A percentile compares a stretch with the other conserved stretches of the same genome.
Conservation (phyloP, 1,140 invertebrate species). For the Manduca sexta region DNA sequence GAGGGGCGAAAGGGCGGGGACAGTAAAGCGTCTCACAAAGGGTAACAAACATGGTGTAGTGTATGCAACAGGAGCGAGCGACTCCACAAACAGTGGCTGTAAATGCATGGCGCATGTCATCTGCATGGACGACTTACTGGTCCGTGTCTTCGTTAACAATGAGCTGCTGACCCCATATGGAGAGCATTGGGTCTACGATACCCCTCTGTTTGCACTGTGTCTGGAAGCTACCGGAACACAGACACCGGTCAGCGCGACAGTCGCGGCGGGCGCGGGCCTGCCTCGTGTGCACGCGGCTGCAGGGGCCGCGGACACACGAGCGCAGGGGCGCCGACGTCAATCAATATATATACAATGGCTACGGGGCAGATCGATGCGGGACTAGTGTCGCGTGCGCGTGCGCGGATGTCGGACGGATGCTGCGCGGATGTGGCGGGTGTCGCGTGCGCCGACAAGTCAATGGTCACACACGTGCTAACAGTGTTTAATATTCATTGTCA, state of each 20-base stretch:
- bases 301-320: too few relatives aligned
- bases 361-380: constrained; percentile 15
- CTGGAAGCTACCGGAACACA: constrained; percentile 87
- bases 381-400: not conserved
- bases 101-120: constrained; percentile 49
- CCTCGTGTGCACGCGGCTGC: not conserved
- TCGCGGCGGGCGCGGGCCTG: constrained; percentile 12
- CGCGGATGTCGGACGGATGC: too few relatives aligned
- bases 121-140: constrained; percentile 85
- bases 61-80: constrained; percentile 46
- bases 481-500: constrained; percentile 28
- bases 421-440: too few relatives aligned
- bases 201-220: constrained; percentile 93
- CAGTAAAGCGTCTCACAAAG: constrained; percentile 2
- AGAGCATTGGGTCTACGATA: constrained; percentile 97
- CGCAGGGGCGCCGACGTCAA: too few relatives aligned
- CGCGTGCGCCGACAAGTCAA: too few relatives aligned
- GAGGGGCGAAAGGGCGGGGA: not conserved
- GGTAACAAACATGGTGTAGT: constrained; percentile 17
- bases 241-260: constrained; percentile 37
- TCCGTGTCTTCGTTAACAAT: constrained; percentile 96
- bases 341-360: too few relatives aligned
- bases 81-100: constrained; percentile 53
- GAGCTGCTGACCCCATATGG: constrained; percentile 97
- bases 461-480: constrained; percentile 20